Conservation (phyloP, 2,113 vertebrate species). For the Proterorhinus semilunaris region DNA sequence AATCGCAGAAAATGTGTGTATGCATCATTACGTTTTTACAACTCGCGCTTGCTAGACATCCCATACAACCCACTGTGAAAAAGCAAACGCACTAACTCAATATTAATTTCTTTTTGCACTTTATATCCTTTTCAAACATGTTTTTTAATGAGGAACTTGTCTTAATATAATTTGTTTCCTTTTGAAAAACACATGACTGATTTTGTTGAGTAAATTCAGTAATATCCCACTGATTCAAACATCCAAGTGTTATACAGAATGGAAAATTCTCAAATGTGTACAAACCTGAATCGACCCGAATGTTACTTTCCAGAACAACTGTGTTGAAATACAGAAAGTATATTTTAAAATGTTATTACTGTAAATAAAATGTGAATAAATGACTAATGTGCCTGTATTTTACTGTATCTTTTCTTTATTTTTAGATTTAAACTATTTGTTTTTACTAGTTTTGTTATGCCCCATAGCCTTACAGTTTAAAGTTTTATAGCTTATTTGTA, state of each 20-base stretch:
- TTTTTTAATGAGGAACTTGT: neutral
- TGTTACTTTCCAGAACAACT: neutral
- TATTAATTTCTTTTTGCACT: constrained; percentile 5
- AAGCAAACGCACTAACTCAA: neutral
- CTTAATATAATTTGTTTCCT: neutral
- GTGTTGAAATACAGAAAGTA: constrained; percentile 1
- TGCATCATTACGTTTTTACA: neutral
- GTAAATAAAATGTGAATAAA: constrained; percentile 6
- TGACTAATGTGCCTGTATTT: neutral
- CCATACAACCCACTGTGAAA: neutral
- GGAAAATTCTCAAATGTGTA: too few relatives aligned
- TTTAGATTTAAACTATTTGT: neutral
- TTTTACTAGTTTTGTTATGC: too few relatives aligned
- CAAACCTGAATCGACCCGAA: too few relatives aligned
- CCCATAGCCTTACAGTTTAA: too few relatives aligned
- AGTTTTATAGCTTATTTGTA: too few relatives aligned
- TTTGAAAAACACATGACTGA: neutral
- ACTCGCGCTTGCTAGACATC: neutral
- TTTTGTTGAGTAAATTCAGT: neutral
- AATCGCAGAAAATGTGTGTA: neutral
- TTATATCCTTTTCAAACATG: neutral
- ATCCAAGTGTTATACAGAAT: too few relatives aligned
- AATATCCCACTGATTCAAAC: too few relatives aligned
- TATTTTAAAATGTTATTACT: constrained; percentile 4
- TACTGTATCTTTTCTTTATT: neutral